These are phyloP conservation scores for Vidua macroura DNA, from an alignment of 2,113 vertebrate species.

Conservation along the genomic window DNA sequence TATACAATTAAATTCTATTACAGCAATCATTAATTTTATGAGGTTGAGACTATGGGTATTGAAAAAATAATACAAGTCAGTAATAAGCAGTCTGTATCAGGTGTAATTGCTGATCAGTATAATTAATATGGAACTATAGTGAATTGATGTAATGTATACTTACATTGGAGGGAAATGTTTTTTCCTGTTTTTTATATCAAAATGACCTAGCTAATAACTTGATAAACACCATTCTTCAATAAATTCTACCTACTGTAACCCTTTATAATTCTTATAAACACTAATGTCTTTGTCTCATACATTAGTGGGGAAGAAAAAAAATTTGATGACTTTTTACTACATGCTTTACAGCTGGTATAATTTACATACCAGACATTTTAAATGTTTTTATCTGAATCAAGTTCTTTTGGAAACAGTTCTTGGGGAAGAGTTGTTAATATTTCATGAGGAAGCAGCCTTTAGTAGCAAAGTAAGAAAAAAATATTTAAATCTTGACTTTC, in stretches of 20 bases:
- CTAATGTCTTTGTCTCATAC: not conserved
- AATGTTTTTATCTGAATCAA: not conserved
- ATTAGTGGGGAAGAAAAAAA: not conserved
- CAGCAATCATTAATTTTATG: not conserved
- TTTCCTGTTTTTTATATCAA: not conserved
- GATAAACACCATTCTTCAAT: not conserved
- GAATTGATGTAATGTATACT: not conserved
- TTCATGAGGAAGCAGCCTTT: not conserved
- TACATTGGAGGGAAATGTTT: not conserved
- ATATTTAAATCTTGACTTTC: not conserved
- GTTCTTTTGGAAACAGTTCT: not conserved
- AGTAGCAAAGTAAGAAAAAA: not conserved
- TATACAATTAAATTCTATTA: not conserved
- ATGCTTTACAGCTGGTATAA: not conserved
- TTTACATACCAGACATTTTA: not conserved
- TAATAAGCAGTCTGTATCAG: not conserved
- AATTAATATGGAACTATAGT: not conserved
- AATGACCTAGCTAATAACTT: not conserved
- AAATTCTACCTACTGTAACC: not conserved
- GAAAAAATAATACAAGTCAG: not conserved
- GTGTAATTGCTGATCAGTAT: not conserved
- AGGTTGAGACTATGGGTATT: not conserved
- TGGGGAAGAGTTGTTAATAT: not conserved
- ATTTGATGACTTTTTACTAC: not conserved
- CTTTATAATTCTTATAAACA: not conserved